These are phyloP conservation scores for Coptotermes formosanus DNA, from an alignment of 1,140 invertebrate genomes.

Conservation along the genomic window DNA sequence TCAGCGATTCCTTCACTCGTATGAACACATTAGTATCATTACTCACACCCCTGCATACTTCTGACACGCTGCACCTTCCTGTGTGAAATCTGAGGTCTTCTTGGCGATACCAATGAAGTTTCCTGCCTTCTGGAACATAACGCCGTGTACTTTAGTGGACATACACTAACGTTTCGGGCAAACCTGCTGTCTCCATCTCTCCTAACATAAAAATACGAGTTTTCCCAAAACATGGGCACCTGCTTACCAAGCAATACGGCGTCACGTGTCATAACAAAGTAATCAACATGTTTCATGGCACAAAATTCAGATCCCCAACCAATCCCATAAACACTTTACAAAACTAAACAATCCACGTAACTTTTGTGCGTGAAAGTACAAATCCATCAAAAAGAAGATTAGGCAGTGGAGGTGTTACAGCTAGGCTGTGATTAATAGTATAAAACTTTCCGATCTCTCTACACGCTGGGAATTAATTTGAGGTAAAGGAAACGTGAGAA, in stretches of 20 bases:
- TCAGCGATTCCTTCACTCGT: background rate
- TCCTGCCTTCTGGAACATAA: too few species aligned
- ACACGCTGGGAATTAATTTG: conserved; percentile 33
- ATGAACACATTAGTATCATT: background rate
- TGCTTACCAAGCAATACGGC: too few species aligned
- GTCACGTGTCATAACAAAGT: too few species aligned
- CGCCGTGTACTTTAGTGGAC: too few species aligned
- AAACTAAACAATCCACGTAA: background rate
- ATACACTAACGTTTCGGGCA: too few species aligned
- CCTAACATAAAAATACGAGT: too few species aligned
- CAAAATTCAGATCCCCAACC: background rate
- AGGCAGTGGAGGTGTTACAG: background rate
- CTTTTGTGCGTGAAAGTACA: background rate
- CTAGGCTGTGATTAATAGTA: conserved; percentile 19
- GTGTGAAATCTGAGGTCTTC: too few species aligned
- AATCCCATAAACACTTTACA: background rate
- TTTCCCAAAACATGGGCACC: too few species aligned
- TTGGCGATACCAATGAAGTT: too few species aligned
- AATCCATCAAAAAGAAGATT: conserved; percentile 8
- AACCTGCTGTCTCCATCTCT: too few species aligned
- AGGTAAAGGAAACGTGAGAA: conserved; percentile 34
- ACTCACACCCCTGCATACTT: background rate
- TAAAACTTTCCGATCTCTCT: conserved; percentile 25
- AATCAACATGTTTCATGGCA: background rate
- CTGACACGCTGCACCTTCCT: background rate